These are phyloP conservation scores for Diorhabda sublineata DNA, from an alignment of 1,140 invertebrate species.

Conservation along the genomic window DNA sequence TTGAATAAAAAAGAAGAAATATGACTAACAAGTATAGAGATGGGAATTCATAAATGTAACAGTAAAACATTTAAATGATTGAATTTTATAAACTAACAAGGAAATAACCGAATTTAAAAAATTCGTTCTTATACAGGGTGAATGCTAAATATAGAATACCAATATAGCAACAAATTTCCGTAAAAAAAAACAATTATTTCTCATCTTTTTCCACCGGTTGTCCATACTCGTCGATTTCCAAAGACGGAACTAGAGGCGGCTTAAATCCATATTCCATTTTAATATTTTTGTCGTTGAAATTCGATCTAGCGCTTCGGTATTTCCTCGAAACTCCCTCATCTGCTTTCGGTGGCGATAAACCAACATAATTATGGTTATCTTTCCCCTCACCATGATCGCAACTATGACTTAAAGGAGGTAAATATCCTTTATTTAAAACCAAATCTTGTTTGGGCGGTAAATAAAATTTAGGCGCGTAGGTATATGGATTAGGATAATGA, in stretches of 20 bases:
- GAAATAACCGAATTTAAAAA: too few relatives aligned
- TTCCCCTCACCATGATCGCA: not conserved
- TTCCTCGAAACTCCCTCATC: conserved; percentile 26
- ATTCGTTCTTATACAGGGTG: too few relatives aligned
- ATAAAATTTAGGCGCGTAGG: conserved; percentile 33
- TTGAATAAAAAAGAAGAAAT: too few relatives aligned
- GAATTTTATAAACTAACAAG: too few relatives aligned
- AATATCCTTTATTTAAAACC: conserved; percentile 22
- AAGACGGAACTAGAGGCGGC: conserved; percentile 71
- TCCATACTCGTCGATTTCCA: conserved; percentile 71
- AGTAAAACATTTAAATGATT: too few relatives aligned
- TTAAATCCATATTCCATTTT: conserved; percentile 78
- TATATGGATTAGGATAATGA: conserved; percentile 25
- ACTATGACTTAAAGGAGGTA: conserved; percentile 14
- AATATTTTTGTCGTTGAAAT: conserved; percentile 51
- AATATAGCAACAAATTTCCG: too few relatives aligned
- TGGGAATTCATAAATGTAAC: too few relatives aligned
- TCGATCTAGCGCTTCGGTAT: conserved; percentile 34
- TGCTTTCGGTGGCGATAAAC: conserved; percentile 47
- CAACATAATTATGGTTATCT: conserved; percentile 40
- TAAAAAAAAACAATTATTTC: conserved; percentile 11
- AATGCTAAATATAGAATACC: too few relatives aligned
- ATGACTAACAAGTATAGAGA: too few relatives aligned
- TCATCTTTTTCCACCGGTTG: conserved; percentile 52
- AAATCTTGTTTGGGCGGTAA: conserved; percentile 22